These are phyloP conservation scores for Galemys pyrenaicus DNA, from an alignment of 2,113 vertebrate species.

Conservation along the genomic window DNA sequence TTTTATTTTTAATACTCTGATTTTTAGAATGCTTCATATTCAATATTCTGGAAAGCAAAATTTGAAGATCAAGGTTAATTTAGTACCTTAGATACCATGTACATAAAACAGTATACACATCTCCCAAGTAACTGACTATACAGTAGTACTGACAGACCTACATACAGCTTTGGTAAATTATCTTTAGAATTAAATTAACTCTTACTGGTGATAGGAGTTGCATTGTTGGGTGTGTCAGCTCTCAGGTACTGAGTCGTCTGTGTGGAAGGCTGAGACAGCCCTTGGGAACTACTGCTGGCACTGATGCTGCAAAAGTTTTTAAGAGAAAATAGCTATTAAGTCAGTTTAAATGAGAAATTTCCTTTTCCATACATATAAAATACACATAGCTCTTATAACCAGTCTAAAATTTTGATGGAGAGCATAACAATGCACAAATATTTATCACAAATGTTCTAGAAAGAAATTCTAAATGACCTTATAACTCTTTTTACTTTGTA, in stretches of 20 bases:
- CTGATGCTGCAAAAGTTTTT: constrained; percentile 89
- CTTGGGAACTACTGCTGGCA: constrained; percentile 97
- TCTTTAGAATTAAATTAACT: constrained; percentile 82
- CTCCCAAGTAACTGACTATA: neutral
- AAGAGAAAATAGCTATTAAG: constrained; percentile 53
- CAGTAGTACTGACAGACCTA: neutral
- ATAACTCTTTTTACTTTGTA: neutral
- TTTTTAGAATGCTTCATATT: constrained; percentile 48
- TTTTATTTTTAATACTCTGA: constrained; percentile 27
- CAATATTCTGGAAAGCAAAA: neutral
- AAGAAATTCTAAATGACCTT: neutral
- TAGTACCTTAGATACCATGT: neutral
- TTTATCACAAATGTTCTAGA: neutral
- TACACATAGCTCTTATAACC: neutral
- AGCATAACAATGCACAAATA: neutral
- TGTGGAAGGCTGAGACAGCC: constrained; percentile 97
- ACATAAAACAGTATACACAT: neutral
- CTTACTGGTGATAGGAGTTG: constrained; percentile 97
- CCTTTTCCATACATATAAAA: constrained; percentile 37
- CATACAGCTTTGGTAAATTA: neutral
- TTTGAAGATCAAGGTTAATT: neutral
- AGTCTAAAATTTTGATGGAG: constrained; percentile 1
- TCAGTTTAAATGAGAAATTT: constrained; percentile 48
- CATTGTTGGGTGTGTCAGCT: constrained; percentile 98
- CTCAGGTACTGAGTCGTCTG: constrained; percentile 99